A percentile compares a stretch with the other conserved stretches of the same genome.
phyloP scores from a whole-genome alignment of 2,888 invertebrate species.

The Hirudinaria manillensis region DNA sequence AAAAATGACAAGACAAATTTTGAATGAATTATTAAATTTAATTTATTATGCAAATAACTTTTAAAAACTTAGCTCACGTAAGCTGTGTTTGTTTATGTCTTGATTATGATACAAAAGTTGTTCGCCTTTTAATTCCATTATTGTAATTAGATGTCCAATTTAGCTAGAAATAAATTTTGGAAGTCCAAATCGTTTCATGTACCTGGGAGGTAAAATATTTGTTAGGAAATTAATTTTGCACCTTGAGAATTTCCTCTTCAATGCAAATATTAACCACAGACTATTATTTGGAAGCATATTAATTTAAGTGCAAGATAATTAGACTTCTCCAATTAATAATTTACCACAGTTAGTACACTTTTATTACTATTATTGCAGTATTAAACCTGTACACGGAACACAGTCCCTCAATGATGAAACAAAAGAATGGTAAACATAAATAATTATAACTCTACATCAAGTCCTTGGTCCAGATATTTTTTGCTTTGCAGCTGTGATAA shows the following conservation, averaged over 20 bases:
- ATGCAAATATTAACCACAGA: not conserved
- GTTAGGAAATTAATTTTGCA: not conserved
- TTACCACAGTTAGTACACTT: not conserved
- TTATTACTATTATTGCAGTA: not conserved
- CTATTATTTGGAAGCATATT: no score
- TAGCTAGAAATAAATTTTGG: slow-evolving; percentile 21
- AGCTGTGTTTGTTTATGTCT: no score
- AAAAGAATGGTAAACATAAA: not conserved
- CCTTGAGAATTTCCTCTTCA: not conserved
- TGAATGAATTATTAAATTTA: no score
- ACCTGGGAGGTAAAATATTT: slow-evolving; percentile 16
- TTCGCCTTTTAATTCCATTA: no score
- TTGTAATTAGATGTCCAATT: slow-evolving; percentile 2
- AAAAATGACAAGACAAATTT: no score
- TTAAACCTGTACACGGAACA: not conserved
- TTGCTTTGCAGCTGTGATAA: not conserved
- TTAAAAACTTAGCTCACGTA: no score
- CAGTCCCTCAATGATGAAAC: not conserved
- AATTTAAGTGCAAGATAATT: no score
- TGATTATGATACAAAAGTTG: no score
- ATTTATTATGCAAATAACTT: no score
- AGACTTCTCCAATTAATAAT: not conserved
- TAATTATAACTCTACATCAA: not conserved
- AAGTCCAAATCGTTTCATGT: slow-evolving; percentile 27
- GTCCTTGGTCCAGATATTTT: not conserved